Conservation (phyloP, 2,113 vertebrate genomes). For the Hymenochirus boettgeri region DNA sequence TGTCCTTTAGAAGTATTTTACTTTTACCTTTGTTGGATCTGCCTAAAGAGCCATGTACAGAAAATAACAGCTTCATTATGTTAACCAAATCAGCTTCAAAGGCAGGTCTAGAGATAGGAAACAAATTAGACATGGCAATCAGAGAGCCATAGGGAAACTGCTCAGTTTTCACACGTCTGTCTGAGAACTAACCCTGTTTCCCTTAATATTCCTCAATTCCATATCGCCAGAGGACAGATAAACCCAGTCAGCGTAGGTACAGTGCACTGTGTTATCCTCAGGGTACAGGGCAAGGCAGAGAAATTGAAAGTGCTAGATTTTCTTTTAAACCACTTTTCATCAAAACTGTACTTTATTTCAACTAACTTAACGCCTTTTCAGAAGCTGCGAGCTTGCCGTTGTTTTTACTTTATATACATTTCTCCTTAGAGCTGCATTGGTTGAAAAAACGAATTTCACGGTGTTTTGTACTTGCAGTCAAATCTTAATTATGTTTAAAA, state of each 20-base stretch:
- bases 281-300: slow-evolving; percentile 7
- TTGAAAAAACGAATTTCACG: too few species aligned
- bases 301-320: slow-evolving; percentile 10
- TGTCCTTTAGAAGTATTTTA: too few species aligned
- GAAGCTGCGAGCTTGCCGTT: too few species aligned
- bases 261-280: slow-evolving; percentile 10
- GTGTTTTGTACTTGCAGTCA: too few species aligned
- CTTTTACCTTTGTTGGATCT: neutral
- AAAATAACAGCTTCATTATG: slow-evolving; percentile 27
- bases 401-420: too few species aligned
- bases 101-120: slow-evolving; percentile 18
- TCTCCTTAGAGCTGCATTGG: too few species aligned
- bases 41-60: neutral
- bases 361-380: too few species aligned
- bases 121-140: slow-evolving; percentile 42
- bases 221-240: slow-evolving; percentile 33
- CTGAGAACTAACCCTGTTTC: slow-evolving; percentile 26
- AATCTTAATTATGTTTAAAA: too few species aligned
- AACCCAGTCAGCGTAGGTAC: slow-evolving; percentile 35
- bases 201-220: slow-evolving; percentile 36
- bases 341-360: slow-evolving; percentile 9
- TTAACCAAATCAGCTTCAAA: slow-evolving; percentile 38
- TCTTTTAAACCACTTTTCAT: slow-evolving; percentile 3
- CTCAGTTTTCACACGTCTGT: slow-evolving; percentile 21
- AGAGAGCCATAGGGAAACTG: slow-evolving; percentile 25